Evolutionary conservation across 2,113 vertebrate genomes (phyloP), one percentile per base, ranked within the genome.

Genomic region (Passer montanus): DNA sequence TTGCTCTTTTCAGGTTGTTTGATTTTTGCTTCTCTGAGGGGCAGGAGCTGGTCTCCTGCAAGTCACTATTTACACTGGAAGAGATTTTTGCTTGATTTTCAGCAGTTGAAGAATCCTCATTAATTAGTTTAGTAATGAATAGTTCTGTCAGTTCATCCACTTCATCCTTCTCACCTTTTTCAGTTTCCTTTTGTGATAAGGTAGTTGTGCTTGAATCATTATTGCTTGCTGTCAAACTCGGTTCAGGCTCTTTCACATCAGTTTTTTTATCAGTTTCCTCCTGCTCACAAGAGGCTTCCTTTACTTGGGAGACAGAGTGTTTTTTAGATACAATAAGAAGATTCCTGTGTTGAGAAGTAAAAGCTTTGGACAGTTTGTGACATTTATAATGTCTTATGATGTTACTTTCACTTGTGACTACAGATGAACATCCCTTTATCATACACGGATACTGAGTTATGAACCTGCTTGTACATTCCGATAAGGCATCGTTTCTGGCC

Each of bases 361-460:
- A 99, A 49, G 98, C 98, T 75, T 99, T 99, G 39, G 99, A 98
- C 70, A 99, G 97, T 22, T 99, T 99, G 26, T 99, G 99, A 64
- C 98, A 99, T 64, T 99, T 98, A 49, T 99, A 99, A 97, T 99
- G 99, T 72, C 99, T 99, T 78, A 99, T 98, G 44, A 99, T 98
- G 95, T 98, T 99, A 68, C 98, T 98, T 94, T 99, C 99, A 6
- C 98, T 99, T 53, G 98, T 99, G 91, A 99, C 98, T 52, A 99
- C 98, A 0, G 98, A 99, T 0, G 99, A 98, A n/a, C 99, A 99
- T 12, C 99, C 99, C 92, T 99, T 99, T 90, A 99, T 99, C 99
- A 99, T 99, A 89, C 99, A 99, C 0, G 99, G 99, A 91, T 99
- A 99, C 35, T 99, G 99, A 30, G 99, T 97, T 44, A 98, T 97